Evolutionary conservation across 2,888 invertebrate species (phyloP), one percentile per base, ranked within the genome.

Genomic region (Flexamia atlantica): DNA sequence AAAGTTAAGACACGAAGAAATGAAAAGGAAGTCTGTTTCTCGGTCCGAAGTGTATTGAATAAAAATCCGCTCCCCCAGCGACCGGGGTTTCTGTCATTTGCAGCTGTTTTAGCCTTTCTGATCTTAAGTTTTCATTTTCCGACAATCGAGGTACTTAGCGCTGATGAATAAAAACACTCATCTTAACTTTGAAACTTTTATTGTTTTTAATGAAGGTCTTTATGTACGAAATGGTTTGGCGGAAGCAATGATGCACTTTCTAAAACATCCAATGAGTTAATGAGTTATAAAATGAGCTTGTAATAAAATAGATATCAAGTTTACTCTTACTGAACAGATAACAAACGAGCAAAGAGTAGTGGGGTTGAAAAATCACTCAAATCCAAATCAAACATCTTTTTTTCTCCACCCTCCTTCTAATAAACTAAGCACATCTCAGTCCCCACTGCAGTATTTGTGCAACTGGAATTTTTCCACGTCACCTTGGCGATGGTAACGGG

Each of bases 51-150:
- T 50, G 46, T 76, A 76, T 76, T 76, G 76, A 76, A 76, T 76
- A 76, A 76, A 72, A 76, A 72, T 72, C 36, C 76, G 46, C 28
- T 50, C 50, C 74, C 14, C 14, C 17, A 76, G 76, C 40, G 28
- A 40, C 46, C 30, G 46, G 46, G 50, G 50, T 76, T 76, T 50
- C 76, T 76, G 76, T 76, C 76, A 50, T 76, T 50, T 50, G 46
- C 76, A 76, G 46, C 76, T 42, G 76, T 76, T 76, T 76, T 72
- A 72, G 17, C 50, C 50, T 28, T 76, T n/a, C 40, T 36, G 72
- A 72, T 46, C 76, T 42, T 50, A 76, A 76, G 46, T 76, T 76
- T 50, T 76, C 42, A 76, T 76, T 76, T 76, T 50, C 76, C 76
- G 50, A 50, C 46, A 76, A 76, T 28, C 76, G 4, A 28, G 40